phyloP scores from a whole-genome alignment of 2,113 vertebrate genomes.

The Suncus etruscus region DNA sequence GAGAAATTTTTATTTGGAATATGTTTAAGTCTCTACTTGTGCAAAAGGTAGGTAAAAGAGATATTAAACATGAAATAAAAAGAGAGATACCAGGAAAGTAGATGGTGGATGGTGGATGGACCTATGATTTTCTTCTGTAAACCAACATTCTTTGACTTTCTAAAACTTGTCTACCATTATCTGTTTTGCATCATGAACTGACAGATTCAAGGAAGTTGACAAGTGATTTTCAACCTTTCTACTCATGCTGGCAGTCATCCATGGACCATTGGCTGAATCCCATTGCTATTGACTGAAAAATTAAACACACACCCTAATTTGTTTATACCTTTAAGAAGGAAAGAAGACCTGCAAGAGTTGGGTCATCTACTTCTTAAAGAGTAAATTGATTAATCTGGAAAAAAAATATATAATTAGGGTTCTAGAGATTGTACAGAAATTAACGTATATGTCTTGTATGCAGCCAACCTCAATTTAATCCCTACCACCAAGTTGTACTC shows the following conservation, averaged over 20 bases:
- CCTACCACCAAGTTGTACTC: too few relatives aligned
- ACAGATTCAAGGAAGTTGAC: too few relatives aligned
- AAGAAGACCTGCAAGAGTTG: not conserved
- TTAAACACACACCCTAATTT: not conserved
- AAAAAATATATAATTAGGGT: not conserved
- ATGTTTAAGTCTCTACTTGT: constrained; percentile 27
- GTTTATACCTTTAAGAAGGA: not conserved
- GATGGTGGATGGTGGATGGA: not conserved
- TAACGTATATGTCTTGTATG: too few relatives aligned
- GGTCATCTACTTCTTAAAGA: not conserved
- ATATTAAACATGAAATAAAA: not conserved
- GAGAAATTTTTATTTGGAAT: not conserved
- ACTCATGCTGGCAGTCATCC: too few relatives aligned
- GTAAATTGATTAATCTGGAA: not conserved
- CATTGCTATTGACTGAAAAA: not conserved
- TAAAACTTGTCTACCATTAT: too few relatives aligned
- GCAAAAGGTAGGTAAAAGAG: not conserved
- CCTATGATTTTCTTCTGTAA: not conserved
- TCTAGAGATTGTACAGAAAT: too few relatives aligned
- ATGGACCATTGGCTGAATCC: too few relatives aligned
- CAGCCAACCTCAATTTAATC: not conserved
- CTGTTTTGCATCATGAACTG: too few relatives aligned
- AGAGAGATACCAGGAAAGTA: not conserved
- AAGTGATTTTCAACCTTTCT: too few relatives aligned
- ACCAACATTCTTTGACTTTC: too few relatives aligned